Evolutionary conservation across 1,140 invertebrate species (phyloP).

Genomic region (Ooceraea biroi): DNA sequence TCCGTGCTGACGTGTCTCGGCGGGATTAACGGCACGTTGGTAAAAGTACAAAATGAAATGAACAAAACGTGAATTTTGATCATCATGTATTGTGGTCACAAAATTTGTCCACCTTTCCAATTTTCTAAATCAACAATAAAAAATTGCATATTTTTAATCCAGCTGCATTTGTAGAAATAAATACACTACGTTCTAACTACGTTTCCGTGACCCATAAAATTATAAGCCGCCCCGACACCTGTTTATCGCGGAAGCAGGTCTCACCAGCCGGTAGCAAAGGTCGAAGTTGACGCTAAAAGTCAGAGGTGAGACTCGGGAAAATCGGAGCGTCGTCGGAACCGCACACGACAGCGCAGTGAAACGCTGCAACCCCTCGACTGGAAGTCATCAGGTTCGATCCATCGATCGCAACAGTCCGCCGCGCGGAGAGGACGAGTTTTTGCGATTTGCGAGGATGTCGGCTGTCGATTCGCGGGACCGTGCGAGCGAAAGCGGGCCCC

Average conservation of each 20-base stretch:
- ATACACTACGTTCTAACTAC: not conserved
- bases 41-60: too few relatives aligned
- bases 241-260: not conserved
- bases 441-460: constrained; percentile 73
- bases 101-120: too few relatives aligned
- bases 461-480: constrained; percentile 49
- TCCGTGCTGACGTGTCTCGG: not conserved
- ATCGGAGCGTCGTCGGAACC: not conserved
- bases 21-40: not conserved
- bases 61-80: too few relatives aligned
- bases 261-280: not conserved
- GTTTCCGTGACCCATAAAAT: not conserved
- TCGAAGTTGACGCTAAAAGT: constrained; percentile 29
- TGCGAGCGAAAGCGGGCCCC: constrained; percentile 61
- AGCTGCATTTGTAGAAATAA: too few relatives aligned
- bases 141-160: too few relatives aligned
- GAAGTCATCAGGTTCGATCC: constrained; percentile 17
- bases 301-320: constrained; percentile 28
- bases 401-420: too few relatives aligned
- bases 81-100: too few relatives aligned
- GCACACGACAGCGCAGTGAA: not conserved
- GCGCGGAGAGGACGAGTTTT: constrained; percentile 81
- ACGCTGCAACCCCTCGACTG: constrained; percentile 9
- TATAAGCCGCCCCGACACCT: not conserved
- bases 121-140: too few relatives aligned